Evolutionary conservation across 1,140 invertebrate genomes (phyloP).

Genomic region (Brachionus manjavacas): DNA sequence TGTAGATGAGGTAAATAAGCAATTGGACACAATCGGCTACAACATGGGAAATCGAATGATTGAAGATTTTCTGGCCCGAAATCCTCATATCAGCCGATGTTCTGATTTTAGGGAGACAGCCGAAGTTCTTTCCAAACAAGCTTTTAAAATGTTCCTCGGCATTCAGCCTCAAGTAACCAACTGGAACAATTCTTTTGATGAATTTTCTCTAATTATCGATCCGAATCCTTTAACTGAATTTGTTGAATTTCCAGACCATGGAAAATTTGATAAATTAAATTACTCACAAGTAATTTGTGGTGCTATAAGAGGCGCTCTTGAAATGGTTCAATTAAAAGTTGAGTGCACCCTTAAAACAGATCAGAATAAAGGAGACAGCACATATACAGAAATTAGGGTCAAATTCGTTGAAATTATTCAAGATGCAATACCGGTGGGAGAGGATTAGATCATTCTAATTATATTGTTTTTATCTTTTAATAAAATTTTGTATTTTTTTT

Average conservation of each 20-base stretch:
- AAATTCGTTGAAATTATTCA: slow-evolving; percentile 91
- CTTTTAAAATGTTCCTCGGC: slow-evolving; percentile 82
- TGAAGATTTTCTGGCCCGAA: slow-evolving; percentile 85
- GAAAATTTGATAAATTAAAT: slow-evolving; percentile 68
- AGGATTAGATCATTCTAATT: slow-evolving; percentile 69
- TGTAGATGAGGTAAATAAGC: slow-evolving; percentile 73
- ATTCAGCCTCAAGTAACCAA: slow-evolving; percentile 82
- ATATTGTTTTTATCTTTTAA: neutral
- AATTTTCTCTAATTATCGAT: slow-evolving; percentile 92
- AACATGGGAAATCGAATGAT: slow-evolving; percentile 95
- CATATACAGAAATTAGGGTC: slow-evolving; percentile 83
- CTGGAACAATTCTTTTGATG: slow-evolving; percentile 86
- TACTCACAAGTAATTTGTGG: slow-evolving; percentile 93
- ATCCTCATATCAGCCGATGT: slow-evolving; percentile 81
- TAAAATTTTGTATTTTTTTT: neutral
- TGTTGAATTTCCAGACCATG: slow-evolving; percentile 83
- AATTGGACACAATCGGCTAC: slow-evolving; percentile 70
- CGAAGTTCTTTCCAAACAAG: slow-evolving; percentile 80
- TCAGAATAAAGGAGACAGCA: slow-evolving; percentile 82
- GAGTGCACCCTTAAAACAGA: slow-evolving; percentile 72
- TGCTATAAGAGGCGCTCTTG: slow-evolving; percentile 75
- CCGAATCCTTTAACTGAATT: slow-evolving; percentile 92
- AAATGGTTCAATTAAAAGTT: slow-evolving; percentile 83
- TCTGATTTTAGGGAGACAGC: slow-evolving; percentile 92
- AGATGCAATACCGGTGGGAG: slow-evolving; percentile 92